Evolutionary conservation across 2,113 vertebrate genomes (phyloP).

Genomic region (Mus pahari): DNA sequence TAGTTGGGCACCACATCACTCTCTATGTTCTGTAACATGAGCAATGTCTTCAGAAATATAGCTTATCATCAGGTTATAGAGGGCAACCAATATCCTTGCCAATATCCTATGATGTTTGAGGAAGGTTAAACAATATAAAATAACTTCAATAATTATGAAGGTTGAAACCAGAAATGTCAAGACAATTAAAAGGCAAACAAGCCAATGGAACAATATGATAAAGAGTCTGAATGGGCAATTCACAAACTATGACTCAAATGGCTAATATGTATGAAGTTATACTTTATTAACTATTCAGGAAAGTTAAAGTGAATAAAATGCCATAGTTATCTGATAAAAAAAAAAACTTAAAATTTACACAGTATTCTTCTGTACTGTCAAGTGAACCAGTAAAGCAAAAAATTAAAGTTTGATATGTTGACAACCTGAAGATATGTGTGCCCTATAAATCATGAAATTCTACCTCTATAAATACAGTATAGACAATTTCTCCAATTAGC

Average conservation of each 20-base stretch:
- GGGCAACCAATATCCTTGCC: not conserved
- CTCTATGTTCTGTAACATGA: not conserved
- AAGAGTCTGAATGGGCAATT: not conserved
- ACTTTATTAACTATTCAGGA: not conserved
- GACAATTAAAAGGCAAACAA: not conserved
- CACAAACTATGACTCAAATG: not conserved
- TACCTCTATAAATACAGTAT: not conserved
- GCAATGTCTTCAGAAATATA: not conserved
- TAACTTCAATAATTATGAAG: not conserved
- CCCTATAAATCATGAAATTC: not conserved
- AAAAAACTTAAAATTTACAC: not conserved
- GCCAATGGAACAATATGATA: not conserved
- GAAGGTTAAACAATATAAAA: not conserved
- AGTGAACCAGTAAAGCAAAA: not conserved
- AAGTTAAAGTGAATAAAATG: not conserved
- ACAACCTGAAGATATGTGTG: not conserved
- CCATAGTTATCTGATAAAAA: not conserved
- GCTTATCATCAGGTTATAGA: not conserved
- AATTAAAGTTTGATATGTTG: not conserved
- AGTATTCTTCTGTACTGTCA: not conserved
- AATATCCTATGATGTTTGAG: not conserved
- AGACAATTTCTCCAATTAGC: not conserved
- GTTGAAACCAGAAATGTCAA: not conserved
- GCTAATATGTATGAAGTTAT: not conserved
- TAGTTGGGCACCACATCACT: not conserved